phyloP scores from a whole-genome alignment of 2,797 vertebrate species.

The Miichthys miiuy region DNA sequence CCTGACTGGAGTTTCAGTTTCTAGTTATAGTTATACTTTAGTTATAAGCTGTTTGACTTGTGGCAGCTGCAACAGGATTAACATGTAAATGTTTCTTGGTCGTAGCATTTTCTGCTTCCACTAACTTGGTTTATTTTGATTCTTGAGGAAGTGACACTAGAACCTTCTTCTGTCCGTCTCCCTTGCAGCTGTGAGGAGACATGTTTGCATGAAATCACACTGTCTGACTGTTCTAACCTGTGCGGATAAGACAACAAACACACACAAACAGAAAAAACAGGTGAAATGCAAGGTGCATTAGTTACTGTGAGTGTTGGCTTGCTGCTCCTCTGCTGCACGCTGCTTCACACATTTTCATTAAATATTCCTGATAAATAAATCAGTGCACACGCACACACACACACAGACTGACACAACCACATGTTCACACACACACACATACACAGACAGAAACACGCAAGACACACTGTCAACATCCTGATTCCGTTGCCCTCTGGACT shows the following conservation, averaged over 20 bases:
- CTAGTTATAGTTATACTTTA: not conserved
- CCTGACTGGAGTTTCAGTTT: too few species aligned
- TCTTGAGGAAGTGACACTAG: not conserved
- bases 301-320: constrained; percentile 31
- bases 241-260: not conserved
- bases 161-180: not conserved
- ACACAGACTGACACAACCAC: not conserved
- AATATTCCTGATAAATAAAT: constrained; percentile 74
- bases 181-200: constrained; percentile 13
- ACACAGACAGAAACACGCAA: constrained; percentile 36
- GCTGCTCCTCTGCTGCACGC: constrained; percentile 18
- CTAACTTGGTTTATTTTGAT: not conserved
- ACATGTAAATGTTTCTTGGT: not conserved
- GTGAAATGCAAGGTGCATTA: constrained; percentile 21
- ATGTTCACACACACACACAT: constrained; percentile 15
- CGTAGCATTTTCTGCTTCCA: not conserved
- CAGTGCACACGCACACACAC: constrained; percentile 15
- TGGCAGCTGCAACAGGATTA: not conserved
- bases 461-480: constrained; percentile 56
- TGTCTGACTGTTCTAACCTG: constrained; percentile 6
- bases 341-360: constrained; percentile 42
- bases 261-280: not conserved
- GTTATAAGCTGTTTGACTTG: not conserved
- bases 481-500: constrained; percentile 64
- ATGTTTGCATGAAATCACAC: constrained; percentile 11